These are phyloP conservation scores for Poeciliopsis prolifica DNA, from an alignment of 2,113 vertebrate species.

Conservation along the genomic window DNA sequence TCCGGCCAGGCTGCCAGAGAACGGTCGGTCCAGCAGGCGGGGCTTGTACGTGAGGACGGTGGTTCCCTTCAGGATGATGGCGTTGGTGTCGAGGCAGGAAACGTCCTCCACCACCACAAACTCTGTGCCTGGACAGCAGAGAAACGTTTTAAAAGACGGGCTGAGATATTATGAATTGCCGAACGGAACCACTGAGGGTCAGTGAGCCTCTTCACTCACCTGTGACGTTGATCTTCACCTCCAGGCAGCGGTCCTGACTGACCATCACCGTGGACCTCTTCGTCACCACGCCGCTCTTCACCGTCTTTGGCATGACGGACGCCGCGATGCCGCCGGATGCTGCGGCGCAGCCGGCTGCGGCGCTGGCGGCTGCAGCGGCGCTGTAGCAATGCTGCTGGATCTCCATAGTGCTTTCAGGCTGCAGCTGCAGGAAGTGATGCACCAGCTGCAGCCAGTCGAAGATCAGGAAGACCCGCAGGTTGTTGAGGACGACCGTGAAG, in stretches of 20 bases:
- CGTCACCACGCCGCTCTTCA: conserved; percentile 94
- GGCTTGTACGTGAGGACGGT: conserved; percentile 98
- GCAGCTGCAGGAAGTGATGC: conserved; percentile 86
- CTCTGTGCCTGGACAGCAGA: conserved; percentile 86
- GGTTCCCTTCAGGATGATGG: conserved; percentile 96
- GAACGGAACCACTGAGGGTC: no score
- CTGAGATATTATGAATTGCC: not conserved
- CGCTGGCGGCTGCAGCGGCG: conserved; percentile 59
- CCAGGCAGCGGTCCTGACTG: conserved; percentile 86
- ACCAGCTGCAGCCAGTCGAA: conserved; percentile 95
- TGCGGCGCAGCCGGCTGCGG: conserved; percentile 67
- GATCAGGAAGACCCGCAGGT: conserved; percentile 93
- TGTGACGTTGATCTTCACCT: conserved; percentile 96
- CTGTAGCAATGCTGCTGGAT: conserved; percentile 49
- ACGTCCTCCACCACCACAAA: conserved; percentile 97
- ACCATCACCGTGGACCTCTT: conserved; percentile 90
- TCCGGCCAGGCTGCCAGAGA: conserved; percentile 94
- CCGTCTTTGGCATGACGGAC: conserved; percentile 86
- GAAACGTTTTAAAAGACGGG: not conserved
- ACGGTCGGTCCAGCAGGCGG: conserved; percentile 89
- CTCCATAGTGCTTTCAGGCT: conserved; percentile 68
- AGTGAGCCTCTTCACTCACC: conserved; percentile 70
- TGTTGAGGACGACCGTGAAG: conserved; percentile 97
- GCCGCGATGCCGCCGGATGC: conserved; percentile 64
- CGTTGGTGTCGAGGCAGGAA: conserved; percentile 89